A percentile compares a stretch with the other conserved stretches of the same genome.
Evolutionary conservation across 2,797 vertebrate species (phyloP).

Genomic region (Pseudochaenichthys georgianus): DNA sequence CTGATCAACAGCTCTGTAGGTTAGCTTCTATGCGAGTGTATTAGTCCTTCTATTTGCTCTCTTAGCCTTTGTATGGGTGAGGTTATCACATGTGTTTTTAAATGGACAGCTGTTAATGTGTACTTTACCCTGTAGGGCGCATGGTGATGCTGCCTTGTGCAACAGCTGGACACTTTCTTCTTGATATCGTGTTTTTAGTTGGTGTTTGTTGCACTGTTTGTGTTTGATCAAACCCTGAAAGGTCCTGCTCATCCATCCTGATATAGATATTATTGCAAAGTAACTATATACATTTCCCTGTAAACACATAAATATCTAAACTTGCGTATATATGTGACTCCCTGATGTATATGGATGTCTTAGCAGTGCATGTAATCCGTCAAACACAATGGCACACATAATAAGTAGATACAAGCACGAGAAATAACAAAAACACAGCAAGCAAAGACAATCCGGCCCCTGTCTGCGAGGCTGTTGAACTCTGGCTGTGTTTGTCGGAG

Average conservation of each 20-base stretch:
- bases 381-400: background rate
- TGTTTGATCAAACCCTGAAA: background rate
- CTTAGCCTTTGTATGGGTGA: background rate
- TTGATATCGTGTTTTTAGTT: background rate
- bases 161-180: background rate
- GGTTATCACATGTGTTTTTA: background rate
- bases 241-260: background rate
- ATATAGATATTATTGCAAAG: background rate
- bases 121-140: no score
- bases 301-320: background rate
- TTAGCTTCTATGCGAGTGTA: background rate
- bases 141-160: background rate
- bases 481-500: conserved; percentile 45
- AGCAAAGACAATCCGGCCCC: background rate
- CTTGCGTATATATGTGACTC: background rate
- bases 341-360: background rate
- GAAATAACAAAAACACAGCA: background rate
- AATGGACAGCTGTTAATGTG: background rate
- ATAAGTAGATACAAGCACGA: background rate
- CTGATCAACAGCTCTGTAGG: background rate
- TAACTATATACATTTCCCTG: background rate
- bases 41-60: background rate
- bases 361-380: background rate
- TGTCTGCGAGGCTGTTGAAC: conserved; percentile 24
- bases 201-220: background rate